Base-by-base conservation (phyloP, 1,140 invertebrate species). In the Rhopalosiphum padi region DNA sequence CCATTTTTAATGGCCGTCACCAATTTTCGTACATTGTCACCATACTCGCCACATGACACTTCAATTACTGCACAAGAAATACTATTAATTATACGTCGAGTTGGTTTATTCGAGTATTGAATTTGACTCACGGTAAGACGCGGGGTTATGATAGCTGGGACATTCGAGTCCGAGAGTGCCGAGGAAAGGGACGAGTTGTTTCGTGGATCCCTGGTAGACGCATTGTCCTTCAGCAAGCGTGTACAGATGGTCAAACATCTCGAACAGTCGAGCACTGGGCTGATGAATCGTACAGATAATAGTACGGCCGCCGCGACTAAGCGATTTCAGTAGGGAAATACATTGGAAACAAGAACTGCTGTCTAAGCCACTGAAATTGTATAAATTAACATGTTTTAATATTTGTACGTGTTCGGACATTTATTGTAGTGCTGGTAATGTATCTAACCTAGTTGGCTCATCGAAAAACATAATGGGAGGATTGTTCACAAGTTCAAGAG, bases 391-490 rank as follows among this genome's bases (percentile, higher is more conserved):
- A 37, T 53, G 30, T 35, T 18, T 53, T 89, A 87, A 46, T 90
- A 35, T 88, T 46, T 90, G 25, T 43, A 48, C 4, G 15, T 48
- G 46, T 85, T 93, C 43, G 21, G 6, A 60, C 18, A 5, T 89
- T 53, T 53, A 37, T 53, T 8, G 2, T 53, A 0, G 2, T n/a
- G 21, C 15, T 87, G 68, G 37, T 35, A 60, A 41, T 46, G 18
- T 90, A 6, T 90, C 88, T 95, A 94, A 96, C 97, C 97, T 97
- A 1, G 99, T 99, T 1, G 99, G 99, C 95, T 99, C 99, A 95
- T 99, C 99, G 95, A 99, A 99, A 95, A 99, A 99, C 98, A 99
- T 99, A 93, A 99, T 97, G 2, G 97, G 97, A 41, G 99, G 99
- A 95, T 99, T 99, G 95, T 98, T 99, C 93, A 99, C 97, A 87